Evolutionary conservation across 92 coral and sea anemone species (phyloP).

Genomic region (Epizoanthus ramosus): DNA sequence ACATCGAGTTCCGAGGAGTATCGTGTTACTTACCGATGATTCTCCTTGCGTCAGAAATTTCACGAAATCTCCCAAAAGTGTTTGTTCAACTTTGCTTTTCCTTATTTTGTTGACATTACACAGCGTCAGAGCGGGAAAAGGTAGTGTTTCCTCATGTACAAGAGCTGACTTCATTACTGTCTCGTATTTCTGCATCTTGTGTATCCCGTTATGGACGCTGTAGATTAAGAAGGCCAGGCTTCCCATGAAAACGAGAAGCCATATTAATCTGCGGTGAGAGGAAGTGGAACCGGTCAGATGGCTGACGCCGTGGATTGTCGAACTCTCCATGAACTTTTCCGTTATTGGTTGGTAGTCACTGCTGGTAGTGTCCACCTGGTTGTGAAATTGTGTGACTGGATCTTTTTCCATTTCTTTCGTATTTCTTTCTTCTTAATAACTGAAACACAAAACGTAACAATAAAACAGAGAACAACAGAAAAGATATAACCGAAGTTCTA

Average conservation of each 20-base stretch:
- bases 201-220: not conserved
- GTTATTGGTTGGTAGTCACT: not conserved
- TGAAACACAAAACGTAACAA: no score
- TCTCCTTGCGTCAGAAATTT: slow-evolving; percentile 12
- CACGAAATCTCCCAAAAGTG: slow-evolving; percentile 11
- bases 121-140: slow-evolving; percentile 35
- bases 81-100: not conserved
- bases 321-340: not conserved
- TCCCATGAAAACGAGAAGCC: not conserved
- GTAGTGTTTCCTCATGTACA: not conserved
- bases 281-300: not conserved
- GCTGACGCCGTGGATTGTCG: slow-evolving; percentile 25
- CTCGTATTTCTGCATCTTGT: not conserved
- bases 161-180: not conserved
- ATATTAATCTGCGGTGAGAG: not conserved
- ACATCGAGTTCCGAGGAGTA: no score
- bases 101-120: slow-evolving; percentile 17
- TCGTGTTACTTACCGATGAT: slow-evolving; percentile 6
- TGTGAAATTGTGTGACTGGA: no score
- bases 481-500: no score
- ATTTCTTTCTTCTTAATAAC: no score
- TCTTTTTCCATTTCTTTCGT: no score
- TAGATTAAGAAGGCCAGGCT: not conserved
- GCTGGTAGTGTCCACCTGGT: no score
- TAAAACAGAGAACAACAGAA: no score